Evolutionary conservation across 2,113 vertebrate species (phyloP).

Genomic region (Thomomys bottae): DNA sequence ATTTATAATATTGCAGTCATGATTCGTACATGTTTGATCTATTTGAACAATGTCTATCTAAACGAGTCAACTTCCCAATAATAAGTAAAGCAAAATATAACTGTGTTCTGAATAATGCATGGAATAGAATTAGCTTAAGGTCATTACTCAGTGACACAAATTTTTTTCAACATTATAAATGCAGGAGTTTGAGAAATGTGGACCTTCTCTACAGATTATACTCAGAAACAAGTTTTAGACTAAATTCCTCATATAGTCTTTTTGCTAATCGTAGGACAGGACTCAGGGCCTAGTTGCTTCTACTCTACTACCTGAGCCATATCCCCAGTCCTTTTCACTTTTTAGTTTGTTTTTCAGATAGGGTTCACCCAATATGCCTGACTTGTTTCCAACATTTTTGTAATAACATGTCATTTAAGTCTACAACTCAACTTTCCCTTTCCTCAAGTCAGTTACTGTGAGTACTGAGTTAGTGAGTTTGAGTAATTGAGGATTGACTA

Average conservation of each 20-base stretch:
- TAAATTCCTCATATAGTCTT: background rate
- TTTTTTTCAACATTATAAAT: conserved; percentile 1
- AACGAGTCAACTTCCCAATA: background rate
- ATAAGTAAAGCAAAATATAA: background rate
- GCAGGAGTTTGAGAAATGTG: background rate
- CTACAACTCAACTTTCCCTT: background rate
- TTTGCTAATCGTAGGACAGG: background rate
- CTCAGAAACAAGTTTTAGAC: conserved; percentile 12
- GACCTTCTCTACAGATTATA: background rate
- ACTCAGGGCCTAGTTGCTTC: too few relatives aligned
- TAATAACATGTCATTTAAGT: background rate
- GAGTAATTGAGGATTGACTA: conserved; percentile 17
- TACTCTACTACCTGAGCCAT: too few relatives aligned
- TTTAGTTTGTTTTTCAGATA: too few relatives aligned
- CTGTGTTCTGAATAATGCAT: background rate
- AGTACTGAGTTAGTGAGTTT: conserved; percentile 52
- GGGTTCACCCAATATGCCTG: too few relatives aligned
- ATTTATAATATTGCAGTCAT: background rate
- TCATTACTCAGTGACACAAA: background rate
- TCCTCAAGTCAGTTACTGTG: background rate
- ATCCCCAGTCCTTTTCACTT: too few relatives aligned
- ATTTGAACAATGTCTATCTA: background rate
- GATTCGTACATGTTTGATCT: conserved; percentile 3
- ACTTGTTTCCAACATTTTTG: too few relatives aligned
- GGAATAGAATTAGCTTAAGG: background rate